Conservation (phyloP, 2,888 invertebrate genomes). For the Spisula subtruncata region DNA sequence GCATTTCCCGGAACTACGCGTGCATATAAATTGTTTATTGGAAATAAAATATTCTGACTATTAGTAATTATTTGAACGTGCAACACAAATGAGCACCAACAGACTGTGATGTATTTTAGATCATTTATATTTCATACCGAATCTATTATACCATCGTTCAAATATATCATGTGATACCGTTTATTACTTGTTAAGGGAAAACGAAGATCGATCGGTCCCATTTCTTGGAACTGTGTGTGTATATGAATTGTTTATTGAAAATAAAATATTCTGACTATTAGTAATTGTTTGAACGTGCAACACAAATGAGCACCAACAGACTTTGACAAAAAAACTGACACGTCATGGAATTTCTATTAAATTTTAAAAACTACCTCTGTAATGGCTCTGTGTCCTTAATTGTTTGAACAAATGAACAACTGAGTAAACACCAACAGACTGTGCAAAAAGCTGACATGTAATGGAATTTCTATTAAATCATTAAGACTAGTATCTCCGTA, state of each 20-base stretch:
- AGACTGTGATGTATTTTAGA: no score
- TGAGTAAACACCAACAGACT: not conserved
- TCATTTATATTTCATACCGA: slow-evolving; percentile 5
- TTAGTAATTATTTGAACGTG: no score
- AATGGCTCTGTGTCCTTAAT: no score
- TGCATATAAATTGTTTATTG: not conserved
- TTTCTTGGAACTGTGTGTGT: not conserved
- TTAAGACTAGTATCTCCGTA: no score
- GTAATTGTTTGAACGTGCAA: no score
- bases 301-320: no score
- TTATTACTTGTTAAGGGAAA: not conserved
- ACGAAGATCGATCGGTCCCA: not conserved
- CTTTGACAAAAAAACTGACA: no score
- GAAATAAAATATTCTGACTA: not conserved
- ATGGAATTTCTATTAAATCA: no score
- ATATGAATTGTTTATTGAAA: not conserved
- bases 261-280: not conserved
- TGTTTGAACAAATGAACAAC: not conserved
- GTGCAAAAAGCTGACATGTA: no score
- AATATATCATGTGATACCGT: not conserved
- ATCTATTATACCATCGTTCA: not conserved
- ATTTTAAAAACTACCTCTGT: no score
- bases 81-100: no score
- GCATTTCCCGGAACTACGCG: not conserved
- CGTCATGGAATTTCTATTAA: no score